Evolutionary conservation across 2,797 vertebrate species (phyloP).

Genomic region (Menidia menidia): DNA sequence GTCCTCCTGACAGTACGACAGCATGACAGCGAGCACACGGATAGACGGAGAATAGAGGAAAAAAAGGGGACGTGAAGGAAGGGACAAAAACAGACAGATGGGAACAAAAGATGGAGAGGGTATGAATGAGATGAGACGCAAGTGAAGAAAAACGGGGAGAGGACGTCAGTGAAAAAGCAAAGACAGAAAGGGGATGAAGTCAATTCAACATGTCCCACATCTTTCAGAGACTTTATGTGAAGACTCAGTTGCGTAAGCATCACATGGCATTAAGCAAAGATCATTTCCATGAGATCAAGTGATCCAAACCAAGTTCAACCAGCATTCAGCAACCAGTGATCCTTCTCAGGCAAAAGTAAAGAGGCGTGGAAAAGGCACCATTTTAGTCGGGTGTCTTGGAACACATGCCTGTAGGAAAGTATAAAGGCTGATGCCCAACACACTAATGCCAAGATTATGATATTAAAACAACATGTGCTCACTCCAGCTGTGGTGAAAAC

Average conservation of each 20-base stretch:
- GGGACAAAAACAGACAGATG: conserved; percentile 50
- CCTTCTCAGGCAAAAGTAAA: conserved; percentile 83
- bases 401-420: conserved; percentile 80
- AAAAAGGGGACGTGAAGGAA: conserved; percentile 35
- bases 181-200: conserved; percentile 41
- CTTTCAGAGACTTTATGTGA: conserved; percentile 36
- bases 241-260: conserved; percentile 58
- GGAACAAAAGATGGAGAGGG: conserved; percentile 46
- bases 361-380: conserved; percentile 72
- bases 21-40: conserved; percentile 27
- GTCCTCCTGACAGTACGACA: conserved; percentile 77
- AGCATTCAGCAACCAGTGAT: conserved; percentile 87
- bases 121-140: conserved; percentile 48
- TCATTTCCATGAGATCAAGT: conserved; percentile 72
- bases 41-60: conserved; percentile 31
- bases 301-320: conserved; percentile 80
- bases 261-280: conserved; percentile 69
- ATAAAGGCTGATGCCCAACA: conserved; percentile 27
- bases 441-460: conserved; percentile 18
- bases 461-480: conserved; percentile 25
- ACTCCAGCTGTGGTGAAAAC: conserved; percentile 42
- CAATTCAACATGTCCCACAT: conserved; percentile 27
- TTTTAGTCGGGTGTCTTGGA: conserved; percentile 81
- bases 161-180: conserved; percentile 55
- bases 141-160: conserved; percentile 55